phyloP scores from a whole-genome alignment of 2,888 invertebrate species.

The Orchestes rusci region DNA sequence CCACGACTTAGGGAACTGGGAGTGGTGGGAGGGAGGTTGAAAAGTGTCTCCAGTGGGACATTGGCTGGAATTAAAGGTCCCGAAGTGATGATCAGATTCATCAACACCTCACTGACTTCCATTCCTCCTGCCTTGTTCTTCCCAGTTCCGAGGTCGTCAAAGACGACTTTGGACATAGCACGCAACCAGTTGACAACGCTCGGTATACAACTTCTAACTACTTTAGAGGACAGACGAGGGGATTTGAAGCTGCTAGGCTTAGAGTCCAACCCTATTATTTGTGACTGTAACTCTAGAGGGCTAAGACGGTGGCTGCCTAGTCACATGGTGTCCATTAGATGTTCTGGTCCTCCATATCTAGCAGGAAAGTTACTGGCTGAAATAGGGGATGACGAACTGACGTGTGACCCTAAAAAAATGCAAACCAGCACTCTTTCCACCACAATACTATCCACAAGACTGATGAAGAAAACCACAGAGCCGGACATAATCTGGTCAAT shows the following conservation, averaged over 20 bases:
- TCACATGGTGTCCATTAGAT: conserved; percentile 52
- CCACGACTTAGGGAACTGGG: conserved; percentile 69
- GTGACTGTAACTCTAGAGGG: conserved; percentile 78
- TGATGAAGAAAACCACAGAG: conserved; percentile 58
- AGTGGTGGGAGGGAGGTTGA: conserved; percentile 65
- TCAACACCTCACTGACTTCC: conserved; percentile 70
- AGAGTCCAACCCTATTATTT: conserved; percentile 71
- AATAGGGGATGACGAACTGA: conserved; percentile 73
- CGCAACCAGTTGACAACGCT: conserved; percentile 72
- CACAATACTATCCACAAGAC: conserved; percentile 27
- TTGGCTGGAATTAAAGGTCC: conserved; percentile 71
- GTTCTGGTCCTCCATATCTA: conserved; percentile 64
- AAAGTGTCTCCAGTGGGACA: conserved; percentile 74
- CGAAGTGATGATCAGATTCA: conserved; percentile 62
- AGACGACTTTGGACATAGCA: conserved; percentile 67
- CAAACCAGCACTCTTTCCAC: conserved; percentile 31
- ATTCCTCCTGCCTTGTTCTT: conserved; percentile 79
- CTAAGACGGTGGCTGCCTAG: conserved; percentile 71
- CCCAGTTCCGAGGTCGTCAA: conserved; percentile 80
- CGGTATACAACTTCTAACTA: conserved; percentile 69
- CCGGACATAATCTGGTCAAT: conserved; percentile 88
- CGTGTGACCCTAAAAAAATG: conserved; percentile 62
- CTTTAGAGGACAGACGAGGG: conserved; percentile 74
- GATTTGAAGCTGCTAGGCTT: conserved; percentile 69
- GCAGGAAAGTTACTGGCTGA: conserved; percentile 62